Evolutionary conservation across 2,113 vertebrate genomes (phyloP), one percentile per base, ranked within the genome.

Genomic region (Perca schrenkii): DNA sequence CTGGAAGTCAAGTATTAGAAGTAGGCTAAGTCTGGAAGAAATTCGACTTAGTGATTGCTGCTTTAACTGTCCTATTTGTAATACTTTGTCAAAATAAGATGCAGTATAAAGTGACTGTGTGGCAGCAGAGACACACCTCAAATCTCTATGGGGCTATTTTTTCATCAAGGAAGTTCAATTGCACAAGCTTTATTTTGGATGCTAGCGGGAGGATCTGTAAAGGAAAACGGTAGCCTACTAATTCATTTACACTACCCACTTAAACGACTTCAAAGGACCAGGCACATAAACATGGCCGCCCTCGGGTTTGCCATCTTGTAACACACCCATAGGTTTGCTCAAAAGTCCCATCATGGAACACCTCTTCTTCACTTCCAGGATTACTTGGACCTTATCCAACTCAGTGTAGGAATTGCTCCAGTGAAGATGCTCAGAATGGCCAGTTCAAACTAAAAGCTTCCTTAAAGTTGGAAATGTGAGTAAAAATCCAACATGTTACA

Each of bases 201-300:
- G 19, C 15, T 19, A 17, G 14, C 72, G 40, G 65, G 75, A 79
- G 72, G 76, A 47, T 69, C 40, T 78, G 53, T 74, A 56, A 78
- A 47, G 10, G 6, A 58, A 86, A 77, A 77, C 71, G 65, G 71
- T 67, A 43, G 70, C 77, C 85, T 36, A 52, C 80, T 88, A 74
- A 88, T 90, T 90, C n/a, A 90, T 89, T 89, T 82, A 68, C 68
- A 74, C 70, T 88, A 82, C 60, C 80, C 74, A 87, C 73, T 87
- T 36, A 16, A 76, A 74, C 22, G 69, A 8, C 12, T 84, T 84
- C 81, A 83, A 83, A 85, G 63, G 46, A 43, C 3, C 21, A 62
- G 61, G 65, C 61, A 3, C 50, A 46, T 53, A 67, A 83, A 86
- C 77, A 80, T 67, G 69, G 65, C 81, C 21, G 63, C 78, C 75